A percentile compares a stretch with the other conserved stretches of the same genome.
Conservation (phyloP, 2,113 vertebrate genomes). For the Pongo abelii region DNA sequence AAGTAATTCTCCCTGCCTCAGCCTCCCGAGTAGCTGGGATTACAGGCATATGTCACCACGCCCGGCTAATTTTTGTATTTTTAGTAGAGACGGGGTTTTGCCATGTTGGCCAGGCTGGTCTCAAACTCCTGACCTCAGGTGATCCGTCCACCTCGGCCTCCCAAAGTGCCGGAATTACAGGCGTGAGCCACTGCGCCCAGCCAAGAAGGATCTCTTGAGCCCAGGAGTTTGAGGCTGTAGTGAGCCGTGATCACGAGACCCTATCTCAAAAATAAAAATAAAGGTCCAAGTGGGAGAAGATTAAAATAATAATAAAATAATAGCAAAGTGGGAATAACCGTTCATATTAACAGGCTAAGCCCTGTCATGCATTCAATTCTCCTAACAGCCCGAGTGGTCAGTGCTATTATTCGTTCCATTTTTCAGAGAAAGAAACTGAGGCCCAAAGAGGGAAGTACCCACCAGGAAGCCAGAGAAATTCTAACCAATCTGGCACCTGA, state of each 20-base stretch:
- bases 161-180: no score
- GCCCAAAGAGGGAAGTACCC: background rate
- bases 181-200: no score
- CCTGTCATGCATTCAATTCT: background rate
- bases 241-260: background rate
- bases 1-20: no score
- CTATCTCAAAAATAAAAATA: background rate
- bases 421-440: slow-evolving; percentile 5
- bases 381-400: background rate
- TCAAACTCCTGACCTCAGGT: no score
- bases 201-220: no score
- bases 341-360: background rate
- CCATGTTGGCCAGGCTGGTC: no score
- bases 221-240: no score
- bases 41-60: no score
- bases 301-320: background rate
- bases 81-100: no score
- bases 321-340: background rate
- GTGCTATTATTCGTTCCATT: background rate
- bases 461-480: background rate
- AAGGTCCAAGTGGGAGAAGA: background rate
- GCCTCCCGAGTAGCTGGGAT: no score
- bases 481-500: background rate
- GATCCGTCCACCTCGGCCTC: no score
- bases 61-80: no score